These are phyloP conservation scores for Sesamia nonagrioides DNA, from an alignment of 1,140 invertebrate species.

Conservation along the genomic window DNA sequence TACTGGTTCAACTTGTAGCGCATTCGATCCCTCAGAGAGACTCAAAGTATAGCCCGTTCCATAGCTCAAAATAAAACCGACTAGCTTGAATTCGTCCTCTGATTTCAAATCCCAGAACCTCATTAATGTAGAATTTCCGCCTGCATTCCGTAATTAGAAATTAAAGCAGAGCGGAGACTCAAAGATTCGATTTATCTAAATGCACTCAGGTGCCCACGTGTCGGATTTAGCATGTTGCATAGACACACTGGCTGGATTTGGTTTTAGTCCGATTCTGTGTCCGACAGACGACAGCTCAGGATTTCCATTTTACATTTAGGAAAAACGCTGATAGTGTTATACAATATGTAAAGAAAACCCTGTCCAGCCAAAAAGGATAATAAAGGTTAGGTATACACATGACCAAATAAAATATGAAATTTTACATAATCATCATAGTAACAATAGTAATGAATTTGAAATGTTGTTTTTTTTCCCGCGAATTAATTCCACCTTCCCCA, in stretches of 20 bases:
- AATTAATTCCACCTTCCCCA: too few relatives aligned
- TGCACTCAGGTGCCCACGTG: slow-evolving; percentile 27
- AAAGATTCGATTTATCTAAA: slow-evolving; percentile 51
- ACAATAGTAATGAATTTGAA: too few relatives aligned
- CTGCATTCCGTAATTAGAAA: slow-evolving; percentile 38
- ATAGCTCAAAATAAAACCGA: not conserved
- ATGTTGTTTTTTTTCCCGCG: too few relatives aligned
- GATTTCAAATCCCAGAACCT: not conserved
- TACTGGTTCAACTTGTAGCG: too few relatives aligned
- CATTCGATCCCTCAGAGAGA: too few relatives aligned
- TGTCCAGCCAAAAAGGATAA: too few relatives aligned
- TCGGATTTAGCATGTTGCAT: not conserved
- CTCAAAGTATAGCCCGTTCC: too few relatives aligned
- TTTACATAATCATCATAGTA: too few relatives aligned
- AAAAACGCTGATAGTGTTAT: not conserved
- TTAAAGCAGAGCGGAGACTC: slow-evolving; percentile 20
- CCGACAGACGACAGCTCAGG: not conserved
- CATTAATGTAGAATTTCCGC: slow-evolving; percentile 29
- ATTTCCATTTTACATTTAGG: not conserved
- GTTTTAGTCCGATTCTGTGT: slow-evolving; percentile 10
- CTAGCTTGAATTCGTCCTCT: not conserved
- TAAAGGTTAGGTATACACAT: too few relatives aligned
- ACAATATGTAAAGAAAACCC: too few relatives aligned
- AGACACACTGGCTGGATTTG: not conserved
- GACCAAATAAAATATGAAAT: too few relatives aligned